Evolutionary conservation across 1,140 invertebrate species (phyloP).

Genomic region (Luehdorfia chinensis): DNA sequence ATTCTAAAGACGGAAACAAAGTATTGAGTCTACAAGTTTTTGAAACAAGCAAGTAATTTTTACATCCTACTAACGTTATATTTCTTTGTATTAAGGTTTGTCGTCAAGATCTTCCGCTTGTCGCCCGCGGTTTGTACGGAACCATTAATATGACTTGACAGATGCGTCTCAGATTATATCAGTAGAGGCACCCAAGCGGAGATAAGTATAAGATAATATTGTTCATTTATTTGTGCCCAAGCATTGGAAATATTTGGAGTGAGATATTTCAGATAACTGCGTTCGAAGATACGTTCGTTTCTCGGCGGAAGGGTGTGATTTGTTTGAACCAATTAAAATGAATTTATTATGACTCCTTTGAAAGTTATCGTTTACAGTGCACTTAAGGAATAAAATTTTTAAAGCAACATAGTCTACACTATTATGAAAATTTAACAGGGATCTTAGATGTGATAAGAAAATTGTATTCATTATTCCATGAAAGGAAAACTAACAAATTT

Average conservation of each 20-base stretch:
- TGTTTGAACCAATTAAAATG: slow-evolving; percentile 22
- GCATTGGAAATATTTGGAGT: slow-evolving; percentile 22
- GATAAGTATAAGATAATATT: slow-evolving; percentile 31
- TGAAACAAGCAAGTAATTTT: too few relatives aligned
- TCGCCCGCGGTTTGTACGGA: slow-evolving; percentile 19
- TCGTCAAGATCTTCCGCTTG: slow-evolving; percentile 16
- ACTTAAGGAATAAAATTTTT: slow-evolving; percentile 14
- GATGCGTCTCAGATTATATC: slow-evolving; percentile 32
- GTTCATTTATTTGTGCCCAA: slow-evolving; percentile 28
- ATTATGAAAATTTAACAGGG: too few relatives aligned
- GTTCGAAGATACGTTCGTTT: background rate
- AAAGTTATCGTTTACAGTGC: slow-evolving; percentile 20
- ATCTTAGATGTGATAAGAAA: too few relatives aligned
- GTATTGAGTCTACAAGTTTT: background rate
- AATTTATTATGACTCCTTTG: slow-evolving; percentile 19
- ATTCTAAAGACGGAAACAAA: background rate
- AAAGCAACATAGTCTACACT: too few relatives aligned
- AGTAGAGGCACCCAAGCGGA: slow-evolving; percentile 21
- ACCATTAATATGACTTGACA: slow-evolving; percentile 30
- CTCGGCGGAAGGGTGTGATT: slow-evolving; percentile 10
- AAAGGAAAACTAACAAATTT: too few relatives aligned
- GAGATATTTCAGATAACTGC: slow-evolving; percentile 15
- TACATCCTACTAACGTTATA: background rate
- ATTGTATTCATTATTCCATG: too few relatives aligned
- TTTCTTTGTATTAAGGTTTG: background rate